phyloP scores from a whole-genome alignment of 1,140 invertebrate genomes.

The Cyrtorhinus lividipennis region DNA sequence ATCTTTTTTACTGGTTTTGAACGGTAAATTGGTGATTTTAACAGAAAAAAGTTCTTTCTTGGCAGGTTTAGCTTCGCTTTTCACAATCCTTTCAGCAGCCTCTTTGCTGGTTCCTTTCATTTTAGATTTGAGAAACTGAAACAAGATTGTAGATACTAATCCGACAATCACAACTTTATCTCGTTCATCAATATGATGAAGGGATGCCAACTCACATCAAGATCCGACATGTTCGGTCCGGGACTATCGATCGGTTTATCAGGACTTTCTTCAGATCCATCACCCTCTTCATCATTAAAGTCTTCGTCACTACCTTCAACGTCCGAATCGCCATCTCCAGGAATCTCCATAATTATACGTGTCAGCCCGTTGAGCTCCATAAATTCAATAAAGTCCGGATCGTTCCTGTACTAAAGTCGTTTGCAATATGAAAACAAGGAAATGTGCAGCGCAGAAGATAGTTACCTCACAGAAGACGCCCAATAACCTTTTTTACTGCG shows the following conservation, averaged over 20 bases:
- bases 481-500: conserved; percentile 29
- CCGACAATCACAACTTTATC: neutral
- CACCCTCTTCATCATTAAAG: conserved; percentile 16
- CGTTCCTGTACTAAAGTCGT: conserved; percentile 77
- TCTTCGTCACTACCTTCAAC: conserved; percentile 19
- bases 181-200: too few relatives aligned
- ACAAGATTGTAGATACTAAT: conserved; percentile 13
- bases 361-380: conserved; percentile 57
- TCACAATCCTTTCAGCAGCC: conserved; percentile 19
- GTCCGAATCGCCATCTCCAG: conserved; percentile 20
- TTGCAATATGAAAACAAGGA: too few relatives aligned
- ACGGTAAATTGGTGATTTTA: conserved; percentile 49
- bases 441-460: neutral
- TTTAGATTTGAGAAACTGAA: conserved; percentile 28
- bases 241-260: conserved; percentile 39
- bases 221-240: conserved; percentile 53
- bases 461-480: neutral
- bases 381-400: conserved; percentile 80
- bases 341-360: conserved; percentile 17
- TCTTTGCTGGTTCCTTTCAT: conserved; percentile 27
- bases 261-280: neutral
- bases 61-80: conserved; percentile 14
- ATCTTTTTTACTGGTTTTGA: conserved; percentile 58
- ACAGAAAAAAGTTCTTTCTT: conserved; percentile 30
- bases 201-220: conserved; percentile 43